Percentiles rank a stretch among this genome's conserved stretches.
These are phyloP conservation scores for Euplexia lucipara DNA, from an alignment of 2,888 invertebrate species.

Conservation along the genomic window DNA sequence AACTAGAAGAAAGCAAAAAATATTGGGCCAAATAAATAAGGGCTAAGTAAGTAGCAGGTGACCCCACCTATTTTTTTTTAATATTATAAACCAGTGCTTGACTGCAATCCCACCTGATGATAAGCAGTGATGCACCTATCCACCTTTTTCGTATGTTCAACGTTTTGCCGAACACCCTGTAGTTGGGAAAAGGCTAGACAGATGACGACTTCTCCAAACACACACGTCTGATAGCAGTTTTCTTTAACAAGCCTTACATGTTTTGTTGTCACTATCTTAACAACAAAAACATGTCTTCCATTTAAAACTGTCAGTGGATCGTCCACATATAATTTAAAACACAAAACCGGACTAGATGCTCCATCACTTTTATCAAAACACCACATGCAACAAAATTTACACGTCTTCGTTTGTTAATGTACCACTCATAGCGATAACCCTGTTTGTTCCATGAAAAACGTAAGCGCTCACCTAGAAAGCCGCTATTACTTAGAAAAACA, in stretches of 20 bases:
- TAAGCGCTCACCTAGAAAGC: constrained; percentile 25
- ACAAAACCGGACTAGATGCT: constrained; percentile 16
- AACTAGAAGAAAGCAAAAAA: too few species aligned
- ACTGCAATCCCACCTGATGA: too few species aligned
- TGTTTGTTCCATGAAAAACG: constrained; percentile 42
- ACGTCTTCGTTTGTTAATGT: constrained; percentile 55
- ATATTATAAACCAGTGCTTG: too few species aligned
- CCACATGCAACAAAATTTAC: constrained; percentile 57
- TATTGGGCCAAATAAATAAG: too few species aligned
- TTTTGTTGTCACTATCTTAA: background rate
- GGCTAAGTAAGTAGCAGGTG: too few species aligned
- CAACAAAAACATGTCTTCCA: constrained; percentile 8
- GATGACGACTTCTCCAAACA: too few species aligned
- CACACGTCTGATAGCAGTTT: background rate
- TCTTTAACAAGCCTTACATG: constrained; percentile 4
- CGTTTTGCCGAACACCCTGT: too few species aligned
- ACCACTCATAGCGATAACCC: constrained; percentile 39
- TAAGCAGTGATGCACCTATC: too few species aligned
- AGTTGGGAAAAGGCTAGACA: too few species aligned
- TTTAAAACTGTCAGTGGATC: constrained; percentile 26
- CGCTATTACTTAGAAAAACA: constrained; percentile 53
- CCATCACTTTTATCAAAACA: constrained; percentile 37
- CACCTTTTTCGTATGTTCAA: too few species aligned
- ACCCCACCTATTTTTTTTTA: too few species aligned
- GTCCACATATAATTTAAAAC: constrained; percentile 43